These are phyloP conservation scores for Catostomus latipinnis DNA, from an alignment of 2,797 vertebrate genomes.

Conservation along the genomic window DNA sequence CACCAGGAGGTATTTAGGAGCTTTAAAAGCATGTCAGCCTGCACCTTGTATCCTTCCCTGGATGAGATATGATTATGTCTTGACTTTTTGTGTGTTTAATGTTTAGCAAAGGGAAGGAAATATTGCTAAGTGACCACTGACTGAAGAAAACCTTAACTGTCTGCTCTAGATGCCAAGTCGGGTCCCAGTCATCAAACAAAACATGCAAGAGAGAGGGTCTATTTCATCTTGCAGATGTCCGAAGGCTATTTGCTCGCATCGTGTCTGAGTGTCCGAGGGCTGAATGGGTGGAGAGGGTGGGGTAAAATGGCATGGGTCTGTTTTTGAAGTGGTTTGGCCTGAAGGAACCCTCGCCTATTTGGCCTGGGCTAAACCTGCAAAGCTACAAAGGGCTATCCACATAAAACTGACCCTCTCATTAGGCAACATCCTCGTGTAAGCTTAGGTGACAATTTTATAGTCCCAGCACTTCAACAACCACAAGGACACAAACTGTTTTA, in stretches of 20 bases:
- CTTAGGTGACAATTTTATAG: constrained; percentile 90
- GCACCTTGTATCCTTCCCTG: constrained; percentile 79
- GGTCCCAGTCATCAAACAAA: constrained; percentile 81
- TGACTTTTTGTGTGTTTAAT: constrained; percentile 84
- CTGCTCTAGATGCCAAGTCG: constrained; percentile 73
- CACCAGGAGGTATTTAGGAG: constrained; percentile 64
- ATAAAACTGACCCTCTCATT: constrained; percentile 88
- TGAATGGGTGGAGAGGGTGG: constrained; percentile 62
- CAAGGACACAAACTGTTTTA: constrained; percentile 69
- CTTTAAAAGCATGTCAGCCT: constrained; percentile 73
- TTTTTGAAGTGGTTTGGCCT: constrained; percentile 78
- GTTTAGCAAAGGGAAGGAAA: constrained; percentile 92
- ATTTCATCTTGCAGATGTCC: constrained; percentile 67
- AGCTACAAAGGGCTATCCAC: constrained; percentile 82
- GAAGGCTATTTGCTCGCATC: constrained; percentile 69
- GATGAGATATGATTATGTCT: constrained; percentile 83
- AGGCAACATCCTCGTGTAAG: constrained; percentile 84
- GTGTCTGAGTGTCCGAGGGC: constrained; percentile 31
- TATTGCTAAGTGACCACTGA: constrained; percentile 84
- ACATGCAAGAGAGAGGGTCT: constrained; percentile 47
- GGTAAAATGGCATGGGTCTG: constrained; percentile 80
- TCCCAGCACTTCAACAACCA: constrained; percentile 76
- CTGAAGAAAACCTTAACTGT: constrained; percentile 68
- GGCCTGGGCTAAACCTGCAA: constrained; percentile 71
- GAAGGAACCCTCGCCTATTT: constrained; percentile 76